Evolutionary conservation across 2,113 vertebrate genomes (phyloP), one percentile per base, ranked within the genome.

Genomic region (Charina bottae): DNA sequence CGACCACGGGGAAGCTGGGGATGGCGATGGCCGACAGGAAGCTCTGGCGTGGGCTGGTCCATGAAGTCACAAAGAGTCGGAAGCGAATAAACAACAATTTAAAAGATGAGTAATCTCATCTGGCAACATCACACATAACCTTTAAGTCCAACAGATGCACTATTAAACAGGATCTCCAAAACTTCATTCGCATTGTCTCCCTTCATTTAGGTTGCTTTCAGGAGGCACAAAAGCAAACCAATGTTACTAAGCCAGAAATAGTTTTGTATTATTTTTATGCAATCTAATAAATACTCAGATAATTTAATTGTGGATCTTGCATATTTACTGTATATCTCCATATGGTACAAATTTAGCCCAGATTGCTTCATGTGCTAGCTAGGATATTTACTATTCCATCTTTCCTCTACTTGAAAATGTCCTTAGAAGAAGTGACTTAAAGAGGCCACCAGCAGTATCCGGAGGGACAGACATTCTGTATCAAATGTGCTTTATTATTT

Each of bases 381-480:
- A 12, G 54, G 4, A 90, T 37, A 90, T 33, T 42, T 28, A n/a
- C 46, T 17, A 8, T 85, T 60, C 26, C 28, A 54, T 24, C 53
- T 54, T 55, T 42, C 7, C 13, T 5, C 53, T 72, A 26, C 2
- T 86, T 24, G n/a, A 68, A 86, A 87, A 28, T 28, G 21, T 64
- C 46, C 49, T 64, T 56, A 90, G 91, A 89, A 85, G 93, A 46
- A 0, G 0, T 85, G 86, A 91, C 11, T 0, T 42, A 84, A 92
- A 93, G 42, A 33, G 54, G 53, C 68, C 24, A 55, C 21, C 12
- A 54, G 37, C 83, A 46, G 56, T 92, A 89, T 90, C 90, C 42
- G 17, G 86, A 96, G 62, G 64, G 62, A 88, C 85, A 86, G 83
- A 85, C 89, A 94, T 90, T 83, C 37, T 85, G 59, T 88, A 92